Base-by-base conservation (phyloP, 2,888 invertebrate species). In the Agrotis exclamationis region DNA sequence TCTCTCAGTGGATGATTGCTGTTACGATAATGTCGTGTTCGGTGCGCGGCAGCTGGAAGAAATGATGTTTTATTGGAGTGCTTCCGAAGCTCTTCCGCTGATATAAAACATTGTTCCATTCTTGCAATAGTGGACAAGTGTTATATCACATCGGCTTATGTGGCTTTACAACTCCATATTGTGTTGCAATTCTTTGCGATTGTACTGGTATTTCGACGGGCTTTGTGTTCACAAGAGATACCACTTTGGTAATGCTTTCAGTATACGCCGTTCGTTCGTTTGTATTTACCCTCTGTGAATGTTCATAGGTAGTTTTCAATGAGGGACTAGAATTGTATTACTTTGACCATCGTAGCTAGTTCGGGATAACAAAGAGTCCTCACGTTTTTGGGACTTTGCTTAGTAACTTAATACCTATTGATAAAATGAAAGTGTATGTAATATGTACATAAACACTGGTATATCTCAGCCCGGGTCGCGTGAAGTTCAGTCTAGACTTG, bases 1-100 rank as follows among this genome's bases (percentile, higher is more conserved):
- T 85, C 76, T 79, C 71, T 66, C 70, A 74, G 63, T 69, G 72
- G 73, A 74, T 80, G 85, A 87, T 87, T 84, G 83, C 71, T 82
- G 85, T 76, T 80, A 79, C 84, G 85, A 89, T 87, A 88, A 82
- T 84, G 83, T 85, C 86, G 81, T 76, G 84, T 84, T 82, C 81
- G 73, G 68, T 74, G 76, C 78, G 80, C 76, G 60, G 82, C 72
- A 78, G 74, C 72, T 82, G 79, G 79, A 83, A 82, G 85, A 82
- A 86, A 88, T 87, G 78, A 85, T 85, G 85, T 88, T 89, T 88
- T 86, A 88, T 89, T 88, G 86, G 84, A 88, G 88, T 88, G 85
- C 83, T 85, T 89, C 83, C 82, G 82, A 82, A 87, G 84, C 87
- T 88, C 85, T 80, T 85, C 79, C 76, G 59, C 70, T 82, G 79